A percentile compares a stretch with the other conserved stretches of the same genome.
These are phyloP conservation scores for Dascyllus trimaculatus DNA, from an alignment of 2,113 vertebrate genomes.

Conservation along the genomic window DNA sequence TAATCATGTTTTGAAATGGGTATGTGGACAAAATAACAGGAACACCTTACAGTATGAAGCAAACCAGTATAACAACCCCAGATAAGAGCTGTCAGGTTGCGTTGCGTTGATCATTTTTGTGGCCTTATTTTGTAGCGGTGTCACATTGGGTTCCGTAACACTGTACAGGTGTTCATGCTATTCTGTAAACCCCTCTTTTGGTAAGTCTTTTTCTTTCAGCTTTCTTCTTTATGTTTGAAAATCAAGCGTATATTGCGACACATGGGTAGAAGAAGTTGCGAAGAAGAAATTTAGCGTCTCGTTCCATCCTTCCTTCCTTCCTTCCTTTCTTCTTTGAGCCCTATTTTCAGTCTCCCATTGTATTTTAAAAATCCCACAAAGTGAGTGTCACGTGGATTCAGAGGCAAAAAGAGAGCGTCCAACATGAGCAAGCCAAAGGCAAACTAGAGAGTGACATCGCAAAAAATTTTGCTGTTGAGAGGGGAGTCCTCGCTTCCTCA, in stretches of 20 bases:
- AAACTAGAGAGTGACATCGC: neutral
- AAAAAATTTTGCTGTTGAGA: neutral
- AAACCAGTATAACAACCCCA: neutral
- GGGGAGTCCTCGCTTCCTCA: neutral
- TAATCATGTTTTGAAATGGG: neutral
- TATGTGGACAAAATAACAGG: slow-evolving; percentile 20
- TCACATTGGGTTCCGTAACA: neutral
- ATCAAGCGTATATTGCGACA: neutral
- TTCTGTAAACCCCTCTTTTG: too few species aligned
- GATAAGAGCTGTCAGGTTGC: neutral
- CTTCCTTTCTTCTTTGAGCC: neutral
- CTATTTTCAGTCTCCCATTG: neutral
- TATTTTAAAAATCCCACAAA: neutral
- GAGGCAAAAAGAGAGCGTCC: neutral
- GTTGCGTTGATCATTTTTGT: neutral
- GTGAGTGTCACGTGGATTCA: neutral
- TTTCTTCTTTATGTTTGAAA: neutral
- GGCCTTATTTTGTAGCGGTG: neutral
- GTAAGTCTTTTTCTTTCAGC: neutral
- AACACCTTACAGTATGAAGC: neutral
- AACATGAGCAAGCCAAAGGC: neutral
- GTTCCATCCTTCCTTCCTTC: neutral
- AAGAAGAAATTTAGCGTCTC: neutral
- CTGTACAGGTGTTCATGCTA: neutral
- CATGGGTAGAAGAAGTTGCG: neutral